Percentiles rank a stretch among this genome's conserved stretches.
Evolutionary conservation across 2,888 invertebrate genomes (phyloP).

Genomic region (Argyresthia goedartella): DNA sequence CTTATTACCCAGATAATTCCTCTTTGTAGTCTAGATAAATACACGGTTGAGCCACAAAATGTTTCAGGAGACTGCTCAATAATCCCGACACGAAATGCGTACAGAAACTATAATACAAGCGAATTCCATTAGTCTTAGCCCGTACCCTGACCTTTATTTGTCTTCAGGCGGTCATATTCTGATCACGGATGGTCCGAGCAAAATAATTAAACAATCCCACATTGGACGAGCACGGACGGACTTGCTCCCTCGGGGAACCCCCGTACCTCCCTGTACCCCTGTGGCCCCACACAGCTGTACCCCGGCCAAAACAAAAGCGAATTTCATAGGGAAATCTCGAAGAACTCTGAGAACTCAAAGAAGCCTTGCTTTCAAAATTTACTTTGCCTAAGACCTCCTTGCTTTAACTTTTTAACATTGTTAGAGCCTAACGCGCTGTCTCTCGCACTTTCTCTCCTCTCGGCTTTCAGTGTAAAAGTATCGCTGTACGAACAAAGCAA

Average conservation of each 20-base stretch:
- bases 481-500: too few species aligned
- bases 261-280: too few species aligned
- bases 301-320: slow-evolving; percentile 32
- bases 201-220: slow-evolving; percentile 65
- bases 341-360: neutral
- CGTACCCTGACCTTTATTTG: slow-evolving; percentile 1
- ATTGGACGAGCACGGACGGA: slow-evolving; percentile 31
- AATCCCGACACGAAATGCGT: too few species aligned
- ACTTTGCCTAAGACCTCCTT: neutral
- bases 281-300: neutral
- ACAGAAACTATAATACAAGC: too few species aligned
- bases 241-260: slow-evolving; percentile 33
- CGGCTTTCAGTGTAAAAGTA: too few species aligned
- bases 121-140: neutral
- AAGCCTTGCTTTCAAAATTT: neutral
- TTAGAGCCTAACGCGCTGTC: too few species aligned
- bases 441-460: neutral
- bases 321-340: slow-evolving; percentile 23
- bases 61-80: too few species aligned
- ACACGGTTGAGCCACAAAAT: too few species aligned
- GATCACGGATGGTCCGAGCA: slow-evolving; percentile 47
- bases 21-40: too few species aligned
- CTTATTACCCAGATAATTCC: too few species aligned
- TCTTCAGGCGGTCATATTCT: slow-evolving; percentile 33
- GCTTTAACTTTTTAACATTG: too few species aligned